Evolutionary conservation across 1,140 invertebrate genomes (phyloP), one percentile per base, ranked within the genome.

Genomic region (Tigriopus japonicus): DNA sequence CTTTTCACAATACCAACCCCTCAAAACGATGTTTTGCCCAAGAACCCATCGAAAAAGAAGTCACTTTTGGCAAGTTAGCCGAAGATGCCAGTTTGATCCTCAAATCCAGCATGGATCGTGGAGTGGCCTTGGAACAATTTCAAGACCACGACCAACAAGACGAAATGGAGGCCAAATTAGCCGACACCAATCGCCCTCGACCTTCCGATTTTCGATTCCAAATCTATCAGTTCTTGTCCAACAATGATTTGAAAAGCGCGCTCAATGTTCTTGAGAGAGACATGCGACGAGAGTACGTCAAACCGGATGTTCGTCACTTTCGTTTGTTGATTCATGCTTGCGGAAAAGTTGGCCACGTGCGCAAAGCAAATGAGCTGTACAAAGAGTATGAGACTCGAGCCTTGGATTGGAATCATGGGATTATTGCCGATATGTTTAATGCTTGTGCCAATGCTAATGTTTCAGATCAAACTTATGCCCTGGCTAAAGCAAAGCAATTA

Each of bases 401-500:
- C 0, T 67, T 89, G 0, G 76, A 76, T 64, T 77, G 81, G 0
- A 82, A 79, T 41, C 75, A 75, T 0, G 77, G 81, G 10, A 82
- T 81, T 9, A 88, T 88, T 67, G 90, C 86, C 13, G 82, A 81
- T 59, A 72, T 96, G 14, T 85, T 95, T 68, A 87, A 90, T 74
- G 83, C 85, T 40, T 49, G 45, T 49, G 45, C 45, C 10, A 49
- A 49, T 49, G 45, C 45, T 49, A 49, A 49, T 17, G 45, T 10
- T 49, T 21, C 45, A 6, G 21, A 49, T 2, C 2, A 49, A 17
- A 2, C 21, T 2, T 17, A 49, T 15, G n/a, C 45, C 10, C 10
- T 21, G n/a, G 45, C n/a, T 6, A 49, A 17, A 49, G 45, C 45
- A 5, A 17, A 17, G 45, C n/a, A 49, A 12, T 15, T 49, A 21